These are phyloP conservation scores for Neodiprion lecontei DNA, from an alignment of 1,140 invertebrate genomes.

Conservation along the genomic window DNA sequence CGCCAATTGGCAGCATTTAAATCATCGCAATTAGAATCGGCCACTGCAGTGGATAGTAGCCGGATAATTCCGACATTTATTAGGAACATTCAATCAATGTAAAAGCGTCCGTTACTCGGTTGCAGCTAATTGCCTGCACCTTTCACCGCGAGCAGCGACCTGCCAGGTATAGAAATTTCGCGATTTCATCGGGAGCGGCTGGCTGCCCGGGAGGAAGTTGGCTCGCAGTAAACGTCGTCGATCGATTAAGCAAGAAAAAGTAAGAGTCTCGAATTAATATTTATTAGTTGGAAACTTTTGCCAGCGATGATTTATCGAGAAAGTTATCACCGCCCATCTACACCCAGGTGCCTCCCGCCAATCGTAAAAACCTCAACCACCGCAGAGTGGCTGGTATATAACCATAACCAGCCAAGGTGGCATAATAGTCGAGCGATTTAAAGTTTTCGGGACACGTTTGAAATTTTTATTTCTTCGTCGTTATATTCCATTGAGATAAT, in stretches of 20 bases:
- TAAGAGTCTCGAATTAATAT: constrained; percentile 43
- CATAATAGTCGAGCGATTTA: constrained; percentile 43
- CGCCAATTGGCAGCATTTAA: neutral
- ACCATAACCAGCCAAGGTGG: neutral
- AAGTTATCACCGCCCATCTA: constrained; percentile 39
- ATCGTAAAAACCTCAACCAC: neutral
- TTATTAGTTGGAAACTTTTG: constrained; percentile 39
- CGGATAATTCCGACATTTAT: neutral
- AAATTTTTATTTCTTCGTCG: constrained; percentile 35
- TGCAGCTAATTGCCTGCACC: neutral
- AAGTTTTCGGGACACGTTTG: constrained; percentile 37
- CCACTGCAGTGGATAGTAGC: neutral
- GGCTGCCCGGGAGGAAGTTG: neutral
- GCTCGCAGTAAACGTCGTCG: neutral
- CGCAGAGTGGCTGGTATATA: neutral
- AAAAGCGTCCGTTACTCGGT: neutral
- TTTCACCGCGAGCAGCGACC: constrained; percentile 16
- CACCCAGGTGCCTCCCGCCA: constrained; percentile 22
- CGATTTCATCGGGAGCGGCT: neutral
- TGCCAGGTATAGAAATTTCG: constrained; percentile 14
- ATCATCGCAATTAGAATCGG: neutral
- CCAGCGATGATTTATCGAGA: constrained; percentile 44
- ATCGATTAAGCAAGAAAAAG: constrained; percentile 41
- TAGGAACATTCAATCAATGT: neutral
- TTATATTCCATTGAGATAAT: constrained; percentile 17